Evolutionary conservation across 2,888 invertebrate genomes (phyloP).

Genomic region (Gisinianus flammeolus): DNA sequence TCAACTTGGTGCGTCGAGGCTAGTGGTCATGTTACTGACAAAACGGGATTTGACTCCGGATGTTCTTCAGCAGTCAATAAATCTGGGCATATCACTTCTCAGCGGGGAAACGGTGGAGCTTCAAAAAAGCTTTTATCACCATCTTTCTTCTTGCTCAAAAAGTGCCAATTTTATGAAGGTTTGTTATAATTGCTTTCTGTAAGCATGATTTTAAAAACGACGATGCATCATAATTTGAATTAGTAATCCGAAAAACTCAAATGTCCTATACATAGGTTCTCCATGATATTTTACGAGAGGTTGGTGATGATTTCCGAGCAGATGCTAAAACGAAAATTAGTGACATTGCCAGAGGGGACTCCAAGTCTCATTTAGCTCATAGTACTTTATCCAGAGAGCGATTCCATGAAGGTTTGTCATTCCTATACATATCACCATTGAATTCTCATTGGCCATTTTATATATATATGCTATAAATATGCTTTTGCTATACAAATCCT

Average conservation of each 20-base stretch:
- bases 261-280: slow-evolving; percentile 47
- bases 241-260: background rate
- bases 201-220: background rate
- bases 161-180: slow-evolving; percentile 59
- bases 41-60: slow-evolving; percentile 56
- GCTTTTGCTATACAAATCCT: background rate
- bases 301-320: slow-evolving; percentile 57
- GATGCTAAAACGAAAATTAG: slow-evolving; percentile 59
- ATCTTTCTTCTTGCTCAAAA: slow-evolving; percentile 55
- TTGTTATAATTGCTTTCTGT: no score
- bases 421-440: no score
- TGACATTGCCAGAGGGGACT: slow-evolving; percentile 59
- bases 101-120: slow-evolving; percentile 58
- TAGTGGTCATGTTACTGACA: slow-evolving; percentile 58
- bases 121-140: slow-evolving; percentile 57
- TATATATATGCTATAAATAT: no score
- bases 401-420: background rate
- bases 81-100: slow-evolving; percentile 57
- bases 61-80: slow-evolving; percentile 58
- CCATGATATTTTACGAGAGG: slow-evolving; percentile 58
- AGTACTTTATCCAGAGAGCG: slow-evolving; percentile 50
- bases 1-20: slow-evolving; percentile 56
- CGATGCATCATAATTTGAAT: background rate
- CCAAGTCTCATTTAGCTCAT: slow-evolving; percentile 55
- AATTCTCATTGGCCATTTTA: no score